Evolutionary conservation across 1,140 invertebrate genomes (phyloP).

Genomic region (Plodia interpunctella): DNA sequence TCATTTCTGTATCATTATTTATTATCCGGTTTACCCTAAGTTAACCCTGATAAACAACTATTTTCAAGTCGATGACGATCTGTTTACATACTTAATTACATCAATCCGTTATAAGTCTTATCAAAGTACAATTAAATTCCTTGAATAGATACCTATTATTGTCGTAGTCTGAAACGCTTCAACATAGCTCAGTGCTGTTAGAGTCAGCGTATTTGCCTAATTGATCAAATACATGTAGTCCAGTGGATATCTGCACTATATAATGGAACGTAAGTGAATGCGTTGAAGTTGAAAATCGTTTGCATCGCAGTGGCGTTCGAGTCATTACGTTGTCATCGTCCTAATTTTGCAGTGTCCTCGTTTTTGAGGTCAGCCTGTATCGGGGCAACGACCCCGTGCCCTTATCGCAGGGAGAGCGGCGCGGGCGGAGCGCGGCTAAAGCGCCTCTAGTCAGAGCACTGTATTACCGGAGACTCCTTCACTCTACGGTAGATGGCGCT

Average conservation of each 20-base stretch:
- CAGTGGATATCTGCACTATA: constrained; percentile 25
- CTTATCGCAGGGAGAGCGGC: constrained; percentile 66
- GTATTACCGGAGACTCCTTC: constrained; percentile 27
- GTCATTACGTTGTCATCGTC: constrained; percentile 75
- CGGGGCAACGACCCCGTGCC: constrained; percentile 75
- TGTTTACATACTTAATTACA: background rate
- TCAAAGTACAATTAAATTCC: constrained; percentile 24
- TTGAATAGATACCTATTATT: constrained; percentile 51
- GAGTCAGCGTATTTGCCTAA: constrained; percentile 75
- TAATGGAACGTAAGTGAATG: constrained; percentile 35
- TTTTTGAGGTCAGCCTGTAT: constrained; percentile 76
- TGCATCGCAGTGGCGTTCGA: constrained; percentile 48
- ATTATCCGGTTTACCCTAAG: background rate
- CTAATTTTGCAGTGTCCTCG: constrained; percentile 77
- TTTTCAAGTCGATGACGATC: background rate
- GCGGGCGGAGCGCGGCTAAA: constrained; percentile 39
- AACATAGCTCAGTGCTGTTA: constrained; percentile 62
- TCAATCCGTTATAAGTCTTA: background rate
- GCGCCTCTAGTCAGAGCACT: constrained; percentile 32
- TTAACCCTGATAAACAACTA: background rate
- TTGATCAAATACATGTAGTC: constrained; percentile 75
- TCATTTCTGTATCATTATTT: background rate
- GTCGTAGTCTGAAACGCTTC: constrained; percentile 58
- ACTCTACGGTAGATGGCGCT: constrained; percentile 62
- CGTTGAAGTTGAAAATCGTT: constrained; percentile 47